Conservation (phyloP, 2,888 invertebrate genomes). For the Globia sparganii region DNA sequence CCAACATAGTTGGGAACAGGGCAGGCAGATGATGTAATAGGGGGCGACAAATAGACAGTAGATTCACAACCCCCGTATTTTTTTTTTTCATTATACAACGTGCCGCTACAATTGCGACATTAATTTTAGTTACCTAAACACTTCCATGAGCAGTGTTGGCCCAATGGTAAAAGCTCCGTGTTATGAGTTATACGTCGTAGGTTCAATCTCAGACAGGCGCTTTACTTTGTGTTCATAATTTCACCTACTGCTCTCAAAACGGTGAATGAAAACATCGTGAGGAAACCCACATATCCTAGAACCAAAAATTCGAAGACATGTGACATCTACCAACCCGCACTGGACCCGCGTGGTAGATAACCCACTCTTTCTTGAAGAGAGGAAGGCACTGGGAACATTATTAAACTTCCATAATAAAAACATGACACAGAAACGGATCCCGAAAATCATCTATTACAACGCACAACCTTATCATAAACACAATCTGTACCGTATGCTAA, state of each 20-base stretch:
- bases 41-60: too few species aligned
- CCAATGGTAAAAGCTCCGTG: too few species aligned
- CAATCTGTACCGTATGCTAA: conserved; percentile 9
- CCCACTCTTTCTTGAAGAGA: neutral
- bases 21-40: too few species aligned
- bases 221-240: neutral
- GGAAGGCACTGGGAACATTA: neutral
- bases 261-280: neutral
- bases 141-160: too few species aligned
- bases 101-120: too few species aligned
- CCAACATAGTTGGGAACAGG: too few species aligned
- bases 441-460: neutral
- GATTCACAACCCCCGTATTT: too few species aligned
- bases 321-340: neutral
- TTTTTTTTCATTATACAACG: too few species aligned
- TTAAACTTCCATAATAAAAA: neutral
- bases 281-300: neutral
- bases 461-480: conserved; percentile 4
- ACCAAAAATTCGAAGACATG: too few species aligned
- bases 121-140: too few species aligned
- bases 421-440: neutral
- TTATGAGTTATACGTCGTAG: too few species aligned
- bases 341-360: neutral
- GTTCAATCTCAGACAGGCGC: neutral
- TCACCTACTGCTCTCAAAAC: too few species aligned